Base-by-base conservation (phyloP, 2,113 vertebrate species). In the Prionailurus bengalensis region DNA sequence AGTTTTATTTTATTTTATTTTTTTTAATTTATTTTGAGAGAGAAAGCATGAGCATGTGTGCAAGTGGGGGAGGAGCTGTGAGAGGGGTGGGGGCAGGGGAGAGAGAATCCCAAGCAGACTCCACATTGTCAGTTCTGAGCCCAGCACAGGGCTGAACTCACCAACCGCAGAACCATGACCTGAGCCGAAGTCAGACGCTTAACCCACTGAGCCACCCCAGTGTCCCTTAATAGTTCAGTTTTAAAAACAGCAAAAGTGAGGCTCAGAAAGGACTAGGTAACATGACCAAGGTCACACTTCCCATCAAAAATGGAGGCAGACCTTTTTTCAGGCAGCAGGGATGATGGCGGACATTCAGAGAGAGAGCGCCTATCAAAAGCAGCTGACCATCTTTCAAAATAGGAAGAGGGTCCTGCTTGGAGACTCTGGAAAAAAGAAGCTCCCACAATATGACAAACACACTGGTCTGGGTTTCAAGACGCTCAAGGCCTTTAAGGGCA, bases 261-360 rank as follows among this genome's bases (percentile, higher is more conserved):
- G 55, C 70, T 82, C 84, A 33, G 36, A 91, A 53, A 78, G 90
- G 66, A 94, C 79, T n/a, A 96, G 19, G 74, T 85, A 81, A 94
- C 80, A 68, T 42, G 45, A 76, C 39, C 81, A 92, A 86, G 39
- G 36, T 83, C 74, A 94, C 51, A 31, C 25, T 70, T 55, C 21
- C 55, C 65, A 27, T 78, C 61, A 78, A 80, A 42, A 92, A 71
- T 45, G 79, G 74, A 33, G 29, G 51, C 55, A 86, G 92, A 83
- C 73, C 42, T 48, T 76, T 31, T 76, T 7, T 16, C 73, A 29
- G 27, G 25, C 7, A 27, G 6, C 3, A 15, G 42, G 1, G 42
- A 48, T 17, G 27, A 78, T 31, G 42, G 74, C 1, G 27, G 25
- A 45, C 27, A 6, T 63, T 29, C 2, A 9, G 36, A 83, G 25